Base-by-base conservation (phyloP, 2,797 vertebrate genomes). In the Danio albolineatus region DNA sequence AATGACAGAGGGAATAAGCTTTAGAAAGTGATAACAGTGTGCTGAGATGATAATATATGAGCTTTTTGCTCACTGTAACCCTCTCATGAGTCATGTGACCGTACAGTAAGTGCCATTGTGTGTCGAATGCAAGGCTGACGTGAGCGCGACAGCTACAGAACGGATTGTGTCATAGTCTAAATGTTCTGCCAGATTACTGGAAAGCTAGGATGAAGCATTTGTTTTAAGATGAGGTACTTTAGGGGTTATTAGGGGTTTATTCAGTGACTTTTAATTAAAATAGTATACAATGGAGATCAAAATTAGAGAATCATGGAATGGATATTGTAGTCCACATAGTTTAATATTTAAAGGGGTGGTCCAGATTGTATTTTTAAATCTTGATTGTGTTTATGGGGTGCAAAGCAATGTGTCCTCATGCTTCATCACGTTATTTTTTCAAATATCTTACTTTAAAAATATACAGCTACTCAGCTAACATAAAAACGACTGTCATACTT, bases 101-200 rank as follows among this genome's bases (percentile, higher is more conserved):
- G 41, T 62, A 88, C 88, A 85, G 72, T 88, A 86, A 86, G 83
- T 44, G 53, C 81, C 88, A 87, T 91, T 93, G 92, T 93, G 82
- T 84, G 70, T 73, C 78, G 41, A n/a, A 48, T 28, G 39, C 48
- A 66, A 56, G 39, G 64, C 16, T 69, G 67, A 73, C 64, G 60
- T 43, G 38, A 44, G 16, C 38, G 2, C 3, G 6, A 7, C 36
- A 19, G 38, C 9, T 56, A 82, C 73, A 76, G 56, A 73, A 80
- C 48, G 10, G 41, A 57, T 73, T 60, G 43, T 74, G 70, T 44
- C 70, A 67, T 39, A 21, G 59, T 46, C 39, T 7, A 48, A 53
- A 39, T 19, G 1, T 66, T 67, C 70, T 79, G 16, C n/a, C n/a
- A 70, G 48, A 46, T 77, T 64, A 44, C 10, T 62, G 48, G 38